A percentile compares a stretch with the other conserved stretches of the same genome.
Conservation (phyloP, 2,113 vertebrate genomes). For the Myotis brandtii region DNA sequence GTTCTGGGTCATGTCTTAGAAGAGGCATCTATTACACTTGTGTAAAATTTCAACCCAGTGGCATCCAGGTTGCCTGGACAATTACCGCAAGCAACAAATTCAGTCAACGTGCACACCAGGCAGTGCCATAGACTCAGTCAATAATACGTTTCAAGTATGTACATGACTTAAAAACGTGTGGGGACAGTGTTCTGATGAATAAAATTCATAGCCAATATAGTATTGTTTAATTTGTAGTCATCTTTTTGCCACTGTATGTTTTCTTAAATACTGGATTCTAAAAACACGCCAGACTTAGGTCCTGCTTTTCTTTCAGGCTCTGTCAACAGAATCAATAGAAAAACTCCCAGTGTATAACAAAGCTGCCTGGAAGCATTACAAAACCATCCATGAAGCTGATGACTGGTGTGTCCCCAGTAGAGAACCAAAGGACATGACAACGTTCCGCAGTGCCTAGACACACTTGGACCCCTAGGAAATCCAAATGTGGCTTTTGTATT, state of each 20-base stretch:
- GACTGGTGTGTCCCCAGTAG: conserved; percentile 98
- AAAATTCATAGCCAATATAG: background rate
- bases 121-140: background rate
- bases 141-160: background rate
- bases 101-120: background rate
- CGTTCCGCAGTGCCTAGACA: conserved; percentile 93
- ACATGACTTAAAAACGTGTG: background rate
- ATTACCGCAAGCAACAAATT: background rate
- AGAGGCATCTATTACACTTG: background rate
- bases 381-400: conserved; percentile 94
- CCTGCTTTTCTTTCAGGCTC: conserved; percentile 87
- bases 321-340: conserved; percentile 97
- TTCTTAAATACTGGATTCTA: conserved; percentile 37
- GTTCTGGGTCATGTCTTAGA: background rate
- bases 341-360: conserved; percentile 98
- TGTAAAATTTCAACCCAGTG: background rate
- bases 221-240: background rate
- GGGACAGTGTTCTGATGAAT: background rate
- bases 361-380: conserved; percentile 98
- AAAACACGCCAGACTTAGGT: background rate
- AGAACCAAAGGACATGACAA: conserved; percentile 98
- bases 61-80: background rate
- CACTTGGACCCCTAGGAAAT: background rate
- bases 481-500: background rate
- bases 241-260: background rate